Evolutionary conservation across 2,113 vertebrate genomes (phyloP), one percentile per base, ranked within the genome.

Genomic region (Calyptommatus sinebrachiatus): DNA sequence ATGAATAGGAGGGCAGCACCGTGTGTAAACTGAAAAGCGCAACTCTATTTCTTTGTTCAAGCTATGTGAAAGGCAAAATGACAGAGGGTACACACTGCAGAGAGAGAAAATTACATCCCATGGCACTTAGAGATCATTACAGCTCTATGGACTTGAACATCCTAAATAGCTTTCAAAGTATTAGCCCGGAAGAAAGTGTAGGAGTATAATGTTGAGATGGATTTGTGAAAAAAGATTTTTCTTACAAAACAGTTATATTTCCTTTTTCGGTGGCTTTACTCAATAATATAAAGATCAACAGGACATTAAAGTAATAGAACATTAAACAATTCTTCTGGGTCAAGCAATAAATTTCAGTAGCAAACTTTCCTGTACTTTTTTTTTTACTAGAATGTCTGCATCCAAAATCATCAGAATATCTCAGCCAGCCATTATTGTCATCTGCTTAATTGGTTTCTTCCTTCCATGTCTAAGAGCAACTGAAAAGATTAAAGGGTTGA

Each of bases 211-310:
- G 26, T 71, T 46, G 45, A 24, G 53, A 26, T 4, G 2, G 70
- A n/a, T 24, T 45, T 20, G 7, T 45, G 31, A 78, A 45, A 7
- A 78, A 70, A 70, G 18, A n/a, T 50, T 22, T 78, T 78, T 29
- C 20, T 69, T 69, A n/a, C 29, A n/a, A 14, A 22, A 45, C 26
- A 14, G 22, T 45, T 41, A n/a, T 16, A 61, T 9, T 61, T 53
- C n/a, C 11, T 78, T 41, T 24, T 65, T 20, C 4, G 12, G 29
- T 78, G 31, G 50, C 77, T 70, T 78, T 70, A 60, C 70, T 70
- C 50, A 70, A 45, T 70, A 78, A 70, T 26, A 70, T 78, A 78
- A n/a, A 53, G 48, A 50, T 41, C 76, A 77, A 69, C 65, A 41
- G 29, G 21, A 60, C 16, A 60, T 60, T 61, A 61, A 45, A 70